Evolutionary conservation across 2,797 vertebrate species (phyloP), one percentile per base, ranked within the genome.

Genomic region (Eleutherodactylus coqui): DNA sequence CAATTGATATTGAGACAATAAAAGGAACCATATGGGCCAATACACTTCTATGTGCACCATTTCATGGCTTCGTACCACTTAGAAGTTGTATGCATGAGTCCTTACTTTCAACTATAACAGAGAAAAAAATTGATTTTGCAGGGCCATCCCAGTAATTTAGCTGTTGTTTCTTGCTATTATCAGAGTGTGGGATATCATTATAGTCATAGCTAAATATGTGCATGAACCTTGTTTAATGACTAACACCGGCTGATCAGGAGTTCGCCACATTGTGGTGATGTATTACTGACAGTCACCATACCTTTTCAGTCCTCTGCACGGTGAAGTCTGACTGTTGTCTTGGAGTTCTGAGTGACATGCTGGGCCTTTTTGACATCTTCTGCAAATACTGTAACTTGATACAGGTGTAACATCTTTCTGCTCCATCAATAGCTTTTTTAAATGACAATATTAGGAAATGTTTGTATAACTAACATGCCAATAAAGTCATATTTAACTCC

Each of bases 381-480:
- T 62, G 85, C 36, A 36, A 75, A 45, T 72, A 19, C 19, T 72
- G 38, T 13, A 47, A 45, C n/a, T 62, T 73, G 55, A 69, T 89
- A 78, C 34, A 53, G 76, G 79, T 47, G 69, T 78, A 79, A 69
- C 75, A 73, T 45, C 41, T 43, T 89, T 49, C 47, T 72, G 64
- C 75, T 83, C 72, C 36, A 79, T 49, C 51, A 27, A 72, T 29
- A 67, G 49, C 80, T 79, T 79, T 84, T 86, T 70, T 77, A 34
- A 85, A 82, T 60, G 67, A 70, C 60, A 70, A 78, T 70, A 75
- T 78, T 86, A 83, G 16, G 10, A 77, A 83, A 83, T 83, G 47
- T 86, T 83, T 78, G 62, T 86, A 77, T 77, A 34, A 77, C 24
- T 78, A 83, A 60, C 38, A 79, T 87, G 75, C 62, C 27, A 87